Base-by-base conservation (phyloP, 2,888 invertebrate genomes). In the Tridacna gigas region DNA sequence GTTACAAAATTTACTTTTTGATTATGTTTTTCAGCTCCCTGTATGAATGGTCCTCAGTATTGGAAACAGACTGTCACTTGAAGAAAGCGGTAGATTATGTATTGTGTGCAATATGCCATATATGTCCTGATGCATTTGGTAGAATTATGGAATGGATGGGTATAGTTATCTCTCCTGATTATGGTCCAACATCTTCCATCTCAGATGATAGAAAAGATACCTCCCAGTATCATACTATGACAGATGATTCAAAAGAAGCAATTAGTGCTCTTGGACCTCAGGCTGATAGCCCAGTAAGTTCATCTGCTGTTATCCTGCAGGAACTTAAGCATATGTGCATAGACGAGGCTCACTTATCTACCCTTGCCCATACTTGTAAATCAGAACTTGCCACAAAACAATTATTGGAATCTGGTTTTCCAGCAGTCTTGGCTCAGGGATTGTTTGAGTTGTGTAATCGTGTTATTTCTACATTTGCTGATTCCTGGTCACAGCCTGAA, bases 51-150 rank as follows among this genome's bases (percentile, higher is more conserved):
- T 96, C 97, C 26, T 95, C 96, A 78, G 95, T 96, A n/a, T 95
- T 97, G 69, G 96, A 96, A 25, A 96, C 96, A 65, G 96, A 96
- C 79, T 96, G 97, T 25, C 88, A 92, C 48, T 95, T 98, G 75
- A 98, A 98, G 95, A 96, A 97, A 91, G 96, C 98, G 0, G 96
- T 98, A n/a, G 98, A 98, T 95, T 96, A 97, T 92, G 96, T 98
- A 78, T 95, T 98, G 74, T 98, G 98, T 94, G 97, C 98, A 7
- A 96, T 98, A 93, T 98, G 98, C 95, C 97, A 97, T 94, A 97
- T 98, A 48, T 96, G 97, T 89, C 97, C 97, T 0, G 96, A 97
- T 86, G 95, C 97, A 77, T 98, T 98, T 93, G 96, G 96, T 69
- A 95, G 96, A 89, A 94, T 98, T 48, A 95, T 98, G 80, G 96